Conservation (phyloP, 2,797 vertebrate species). For the Alauda arvensis region DNA sequence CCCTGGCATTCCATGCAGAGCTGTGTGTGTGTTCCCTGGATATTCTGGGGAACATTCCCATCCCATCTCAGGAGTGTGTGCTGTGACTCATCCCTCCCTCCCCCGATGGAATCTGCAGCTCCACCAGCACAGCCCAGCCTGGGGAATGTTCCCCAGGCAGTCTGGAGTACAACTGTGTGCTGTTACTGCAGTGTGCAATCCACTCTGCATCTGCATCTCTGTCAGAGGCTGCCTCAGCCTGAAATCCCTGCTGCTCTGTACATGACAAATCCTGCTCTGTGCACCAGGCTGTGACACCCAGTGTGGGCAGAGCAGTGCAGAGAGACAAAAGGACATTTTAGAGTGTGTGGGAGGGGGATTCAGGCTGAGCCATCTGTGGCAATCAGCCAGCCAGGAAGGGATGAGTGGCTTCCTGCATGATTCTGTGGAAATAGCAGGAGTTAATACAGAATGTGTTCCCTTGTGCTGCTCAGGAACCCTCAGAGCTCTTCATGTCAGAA, state of each 20-base stretch:
- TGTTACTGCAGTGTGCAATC: neutral
- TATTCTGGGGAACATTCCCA: neutral
- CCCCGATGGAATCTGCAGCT: neutral
- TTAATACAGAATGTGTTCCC: rapidly evolving
- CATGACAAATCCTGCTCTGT: neutral
- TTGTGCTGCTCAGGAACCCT: rapidly evolving
- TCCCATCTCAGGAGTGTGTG: neutral
- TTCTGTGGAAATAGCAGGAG: neutral
- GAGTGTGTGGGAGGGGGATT: neutral
- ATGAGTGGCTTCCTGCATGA: neutral
- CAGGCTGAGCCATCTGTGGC: neutral
- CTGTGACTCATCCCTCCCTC: neutral
- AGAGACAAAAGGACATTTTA: neutral
- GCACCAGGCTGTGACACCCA: neutral
- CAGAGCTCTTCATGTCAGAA: neutral
- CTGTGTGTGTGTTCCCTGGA: neutral
- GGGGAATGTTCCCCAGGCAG: too few relatives aligned
- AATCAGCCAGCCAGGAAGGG: neutral
- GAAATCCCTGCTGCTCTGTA: neutral
- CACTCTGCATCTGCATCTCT: neutral
- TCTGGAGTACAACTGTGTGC: too few relatives aligned
- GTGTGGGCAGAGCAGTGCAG: neutral
- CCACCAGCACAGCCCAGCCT: neutral
- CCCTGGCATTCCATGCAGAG: neutral
- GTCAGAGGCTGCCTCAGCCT: neutral